Conservation (phyloP, 2,888 invertebrate species). For the Galerucella calmariensis region DNA sequence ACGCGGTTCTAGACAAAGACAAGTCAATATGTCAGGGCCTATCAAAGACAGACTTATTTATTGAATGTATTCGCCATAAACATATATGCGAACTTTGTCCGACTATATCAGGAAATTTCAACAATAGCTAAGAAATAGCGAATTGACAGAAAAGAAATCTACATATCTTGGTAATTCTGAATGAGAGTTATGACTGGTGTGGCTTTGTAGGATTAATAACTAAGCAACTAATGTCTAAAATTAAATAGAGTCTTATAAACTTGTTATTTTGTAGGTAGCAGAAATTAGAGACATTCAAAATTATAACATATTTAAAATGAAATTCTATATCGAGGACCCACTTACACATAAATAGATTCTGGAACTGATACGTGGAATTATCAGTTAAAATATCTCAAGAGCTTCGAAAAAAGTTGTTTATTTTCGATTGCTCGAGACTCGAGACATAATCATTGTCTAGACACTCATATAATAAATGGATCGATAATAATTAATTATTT, state of each 20-base stretch:
- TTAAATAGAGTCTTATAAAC: background rate
- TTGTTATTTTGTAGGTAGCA: background rate
- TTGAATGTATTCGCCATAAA: slow-evolving; percentile 47
- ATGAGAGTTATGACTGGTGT: slow-evolving; percentile 15
- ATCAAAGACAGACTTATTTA: slow-evolving; percentile 50
- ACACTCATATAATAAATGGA: too few species aligned
- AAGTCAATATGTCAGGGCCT: slow-evolving; percentile 51
- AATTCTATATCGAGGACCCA: too few species aligned
- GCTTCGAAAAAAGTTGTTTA: too few species aligned
- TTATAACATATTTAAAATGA: background rate
- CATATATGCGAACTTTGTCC: slow-evolving; percentile 48
- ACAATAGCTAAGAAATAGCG: slow-evolving; percentile 29
- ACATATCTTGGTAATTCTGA: slow-evolving; percentile 24
- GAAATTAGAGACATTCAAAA: background rate
- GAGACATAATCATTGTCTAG: too few species aligned
- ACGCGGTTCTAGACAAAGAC: slow-evolving; percentile 50
- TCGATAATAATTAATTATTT: too few species aligned
- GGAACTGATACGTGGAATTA: too few species aligned
- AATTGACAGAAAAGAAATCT: slow-evolving; percentile 29
- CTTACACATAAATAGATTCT: too few species aligned
- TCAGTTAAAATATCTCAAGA: too few species aligned
- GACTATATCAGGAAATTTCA: slow-evolving; percentile 44
- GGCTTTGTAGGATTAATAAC: background rate
- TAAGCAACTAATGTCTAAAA: background rate
- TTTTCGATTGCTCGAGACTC: too few species aligned